phyloP scores from a whole-genome alignment of 2,797 vertebrate genomes.

The Nyctalus aviator region DNA sequence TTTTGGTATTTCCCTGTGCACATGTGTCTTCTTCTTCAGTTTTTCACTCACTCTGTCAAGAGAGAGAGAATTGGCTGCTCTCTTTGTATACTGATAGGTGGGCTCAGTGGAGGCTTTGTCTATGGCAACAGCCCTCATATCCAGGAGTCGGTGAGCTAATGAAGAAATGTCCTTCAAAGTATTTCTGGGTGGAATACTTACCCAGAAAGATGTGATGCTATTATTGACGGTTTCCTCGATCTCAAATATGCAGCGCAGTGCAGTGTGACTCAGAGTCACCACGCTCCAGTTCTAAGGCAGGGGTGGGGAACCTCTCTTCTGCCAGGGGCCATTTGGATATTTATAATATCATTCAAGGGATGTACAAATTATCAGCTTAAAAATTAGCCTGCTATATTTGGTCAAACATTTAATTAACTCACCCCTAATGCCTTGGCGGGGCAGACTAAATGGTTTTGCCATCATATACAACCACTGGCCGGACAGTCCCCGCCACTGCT shows the following conservation, averaged over 20 bases:
- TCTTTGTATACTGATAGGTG: background rate
- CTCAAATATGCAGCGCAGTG: background rate
- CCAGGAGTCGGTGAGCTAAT: slow-evolving; percentile 12
- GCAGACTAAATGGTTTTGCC: too few species aligned
- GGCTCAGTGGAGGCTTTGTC: background rate
- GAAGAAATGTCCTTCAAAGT: slow-evolving; percentile 50
- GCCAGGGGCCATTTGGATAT: too few species aligned
- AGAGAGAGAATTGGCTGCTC: background rate
- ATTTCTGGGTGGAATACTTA: slow-evolving; percentile 42
- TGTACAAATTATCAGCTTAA: too few species aligned
- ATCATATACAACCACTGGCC: too few species aligned
- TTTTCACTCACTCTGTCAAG: background rate
- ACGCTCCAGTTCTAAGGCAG: background rate
- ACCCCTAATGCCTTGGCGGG: too few species aligned
- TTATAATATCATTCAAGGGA: too few species aligned
- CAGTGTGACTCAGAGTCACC: background rate
- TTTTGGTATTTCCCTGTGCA: slow-evolving; percentile 61
- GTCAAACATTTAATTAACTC: too few species aligned
- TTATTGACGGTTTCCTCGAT: slow-evolving; percentile 49
- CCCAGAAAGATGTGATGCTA: background rate
- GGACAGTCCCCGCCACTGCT: too few species aligned
- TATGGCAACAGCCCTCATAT: slow-evolving; percentile 47
- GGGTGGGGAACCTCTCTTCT: too few species aligned
- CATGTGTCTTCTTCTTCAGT: slow-evolving; percentile 49
- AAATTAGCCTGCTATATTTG: too few species aligned